Evolutionary conservation across 2,797 vertebrate species (phyloP).

Genomic region (Argentina silus): DNA sequence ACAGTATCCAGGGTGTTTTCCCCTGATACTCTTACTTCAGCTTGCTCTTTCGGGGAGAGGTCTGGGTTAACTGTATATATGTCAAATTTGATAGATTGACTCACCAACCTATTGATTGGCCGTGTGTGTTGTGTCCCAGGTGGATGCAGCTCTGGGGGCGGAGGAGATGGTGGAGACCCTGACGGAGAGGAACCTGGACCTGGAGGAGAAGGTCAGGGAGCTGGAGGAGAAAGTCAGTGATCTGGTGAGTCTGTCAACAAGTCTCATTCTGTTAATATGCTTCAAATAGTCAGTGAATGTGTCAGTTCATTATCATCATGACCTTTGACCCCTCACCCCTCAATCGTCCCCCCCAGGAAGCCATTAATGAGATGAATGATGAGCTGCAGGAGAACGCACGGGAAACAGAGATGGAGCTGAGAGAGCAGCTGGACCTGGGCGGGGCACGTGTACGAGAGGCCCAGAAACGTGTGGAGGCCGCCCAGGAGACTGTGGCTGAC

Average conservation of each 20-base stretch:
- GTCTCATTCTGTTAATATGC: neutral
- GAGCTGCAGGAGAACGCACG: slow-evolving; percentile 96
- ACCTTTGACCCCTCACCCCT: neutral
- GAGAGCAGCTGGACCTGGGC: slow-evolving; percentile 93
- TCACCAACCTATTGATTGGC: too few relatives aligned
- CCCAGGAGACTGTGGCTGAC: slow-evolving; percentile 94
- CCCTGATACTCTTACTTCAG: slow-evolving; percentile 71
- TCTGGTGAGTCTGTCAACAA: slow-evolving; percentile 78
- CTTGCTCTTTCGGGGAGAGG: slow-evolving; percentile 76
- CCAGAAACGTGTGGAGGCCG: slow-evolving; percentile 91
- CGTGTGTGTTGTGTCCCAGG: slow-evolving; percentile 67
- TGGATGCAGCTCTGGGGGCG: slow-evolving; percentile 93
- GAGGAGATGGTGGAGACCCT: slow-evolving; percentile 99
- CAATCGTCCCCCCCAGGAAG: slow-evolving; percentile 81
- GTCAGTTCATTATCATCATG: too few relatives aligned
- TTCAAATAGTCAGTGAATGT: neutral
- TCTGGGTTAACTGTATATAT: slow-evolving; percentile 56
- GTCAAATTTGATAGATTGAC: neutral
- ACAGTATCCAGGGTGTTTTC: slow-evolving; percentile 41
- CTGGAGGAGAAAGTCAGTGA: slow-evolving; percentile 92
- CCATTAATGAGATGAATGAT: slow-evolving; percentile 99
- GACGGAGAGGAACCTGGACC: slow-evolving; percentile 93
- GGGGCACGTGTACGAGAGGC: slow-evolving; percentile 85
- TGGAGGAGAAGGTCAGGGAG: slow-evolving; percentile 97
- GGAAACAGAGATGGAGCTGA: slow-evolving; percentile 95